Base-by-base conservation (phyloP, 2,888 invertebrate genomes). In the Eilema griseolum region DNA sequence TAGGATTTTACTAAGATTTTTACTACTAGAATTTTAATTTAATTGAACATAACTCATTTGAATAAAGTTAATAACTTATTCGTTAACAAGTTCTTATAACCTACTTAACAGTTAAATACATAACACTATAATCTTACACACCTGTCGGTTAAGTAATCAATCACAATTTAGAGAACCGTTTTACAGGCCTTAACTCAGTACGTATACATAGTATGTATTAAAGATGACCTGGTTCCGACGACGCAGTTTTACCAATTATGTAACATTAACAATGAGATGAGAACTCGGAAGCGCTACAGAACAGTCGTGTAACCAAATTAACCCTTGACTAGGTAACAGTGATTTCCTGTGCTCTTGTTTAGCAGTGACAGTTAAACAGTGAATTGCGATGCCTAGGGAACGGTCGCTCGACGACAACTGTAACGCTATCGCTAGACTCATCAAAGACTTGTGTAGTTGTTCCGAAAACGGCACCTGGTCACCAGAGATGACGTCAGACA, bases 381-480 rank as follows among this genome's bases (percentile, higher is more conserved):
- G 88, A 89, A 84, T 65, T 73, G 70, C 59, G 84, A 95, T 95
- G 95, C 91, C 94, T 78, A 94, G 88, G 82, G 91, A 88, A 81
- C 85, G 89, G 61, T 76, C 88, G 12, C 89, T 89, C 59, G 91
- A 90, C 67, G 93, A 94, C 74, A 92, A 90, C 83, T 95, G 95
- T 83, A 94, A 91, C 76, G 92, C 95, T 61, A 90, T 95, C 83
- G 95, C 92, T 31, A 90, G 94, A 73, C 86, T 95, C 33, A 89
- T 95, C 31, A 95, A 95, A 77, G 95, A 95, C 83, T 90, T 95
- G 79, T 95, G 95, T 80, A 95, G 95, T 76, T 95, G 95, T 70
- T 92, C 95, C 0, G 95, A 95, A 77, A 93, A 95, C 90, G 95
- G 92, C 59, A 93, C 94, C 66, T 95, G 95, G 95, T 95, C 95